phyloP scores from a whole-genome alignment of 23 tunicate genomes.

The Clavelina lepadiformis region DNA sequence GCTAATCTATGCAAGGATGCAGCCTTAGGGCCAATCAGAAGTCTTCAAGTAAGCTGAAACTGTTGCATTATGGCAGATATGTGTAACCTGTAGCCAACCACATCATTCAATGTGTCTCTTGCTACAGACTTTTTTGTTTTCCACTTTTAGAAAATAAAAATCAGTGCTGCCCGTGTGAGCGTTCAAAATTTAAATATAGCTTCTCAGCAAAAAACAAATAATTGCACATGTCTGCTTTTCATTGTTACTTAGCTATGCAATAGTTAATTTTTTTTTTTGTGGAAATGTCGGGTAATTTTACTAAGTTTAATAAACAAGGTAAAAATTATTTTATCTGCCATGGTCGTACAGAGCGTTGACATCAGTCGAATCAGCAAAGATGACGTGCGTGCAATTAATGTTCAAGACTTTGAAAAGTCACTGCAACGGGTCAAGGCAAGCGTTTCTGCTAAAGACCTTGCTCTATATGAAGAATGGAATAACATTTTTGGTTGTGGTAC shows the following conservation, averaged over 20 bases:
- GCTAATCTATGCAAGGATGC: slow-evolving; percentile 95
- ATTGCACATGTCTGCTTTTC: too few species aligned
- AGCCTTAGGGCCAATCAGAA: slow-evolving; percentile 90
- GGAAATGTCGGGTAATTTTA: too few species aligned
- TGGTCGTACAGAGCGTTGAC: slow-evolving; percentile 47
- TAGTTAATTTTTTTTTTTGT: too few species aligned
- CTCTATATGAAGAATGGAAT: slow-evolving; percentile 77
- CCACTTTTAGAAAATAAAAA: too few species aligned
- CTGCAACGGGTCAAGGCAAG: slow-evolving; percentile 65
- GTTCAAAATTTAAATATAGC: too few species aligned
- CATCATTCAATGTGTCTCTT: neutral
- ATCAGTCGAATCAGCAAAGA: slow-evolving; percentile 62
- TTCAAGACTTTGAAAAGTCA: slow-evolving; percentile 70
- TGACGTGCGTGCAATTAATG: slow-evolving; percentile 74
- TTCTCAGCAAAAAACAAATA: too few species aligned
- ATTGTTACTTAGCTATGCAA: too few species aligned
- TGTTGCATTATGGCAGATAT: neutral
- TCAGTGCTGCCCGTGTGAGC: too few species aligned
- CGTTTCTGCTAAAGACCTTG: slow-evolving; percentile 67
- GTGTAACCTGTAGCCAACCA: neutral
- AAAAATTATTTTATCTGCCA: too few species aligned
- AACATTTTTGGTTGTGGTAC: slow-evolving; percentile 74
- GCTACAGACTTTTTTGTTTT: too few species aligned
- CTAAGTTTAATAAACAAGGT: too few species aligned
- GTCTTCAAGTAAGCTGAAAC: slow-evolving; percentile 53